Conservation (phyloP, 2,888 invertebrate genomes). For the Lumbricus terrestris region DNA sequence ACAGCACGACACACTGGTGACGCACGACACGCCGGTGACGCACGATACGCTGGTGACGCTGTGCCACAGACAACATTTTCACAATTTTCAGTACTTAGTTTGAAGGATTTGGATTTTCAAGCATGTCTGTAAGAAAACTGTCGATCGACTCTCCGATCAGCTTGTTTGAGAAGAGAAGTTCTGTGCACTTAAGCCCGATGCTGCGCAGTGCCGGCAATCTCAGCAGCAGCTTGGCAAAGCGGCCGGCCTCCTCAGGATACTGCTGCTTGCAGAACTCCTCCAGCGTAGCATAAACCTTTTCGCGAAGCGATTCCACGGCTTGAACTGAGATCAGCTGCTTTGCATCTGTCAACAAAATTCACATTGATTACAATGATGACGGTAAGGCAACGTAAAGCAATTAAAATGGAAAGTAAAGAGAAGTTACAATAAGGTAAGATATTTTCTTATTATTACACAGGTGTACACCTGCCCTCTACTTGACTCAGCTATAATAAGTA, state of each 20-base stretch:
- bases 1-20: neutral
- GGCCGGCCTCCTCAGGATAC: conserved; percentile 85
- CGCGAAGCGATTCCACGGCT: conserved; percentile 69
- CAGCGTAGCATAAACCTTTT: conserved; percentile 89
- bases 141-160: conserved; percentile 85
- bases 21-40: neutral
- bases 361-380: conserved; percentile 22
- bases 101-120: conserved; percentile 37
- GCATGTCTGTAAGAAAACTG: conserved; percentile 64
- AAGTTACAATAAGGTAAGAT: neutral
- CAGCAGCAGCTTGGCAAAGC: conserved; percentile 86
- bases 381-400: neutral
- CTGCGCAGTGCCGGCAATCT: conserved; percentile 59
- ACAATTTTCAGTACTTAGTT: neutral
- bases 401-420: neutral
- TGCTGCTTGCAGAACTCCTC: conserved; percentile 86
- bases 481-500: too few relatives aligned
- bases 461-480: too few relatives aligned
- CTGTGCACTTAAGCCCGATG: conserved; percentile 78
- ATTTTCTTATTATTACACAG: neutral
- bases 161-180: conserved; percentile 91
- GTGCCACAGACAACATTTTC: neutral
- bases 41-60: neutral
- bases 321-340: conserved; percentile 76
- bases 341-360: conserved; percentile 69